phyloP scores from a whole-genome alignment of 2,888 invertebrate genomes.

The Chrysolina haemoptera region DNA sequence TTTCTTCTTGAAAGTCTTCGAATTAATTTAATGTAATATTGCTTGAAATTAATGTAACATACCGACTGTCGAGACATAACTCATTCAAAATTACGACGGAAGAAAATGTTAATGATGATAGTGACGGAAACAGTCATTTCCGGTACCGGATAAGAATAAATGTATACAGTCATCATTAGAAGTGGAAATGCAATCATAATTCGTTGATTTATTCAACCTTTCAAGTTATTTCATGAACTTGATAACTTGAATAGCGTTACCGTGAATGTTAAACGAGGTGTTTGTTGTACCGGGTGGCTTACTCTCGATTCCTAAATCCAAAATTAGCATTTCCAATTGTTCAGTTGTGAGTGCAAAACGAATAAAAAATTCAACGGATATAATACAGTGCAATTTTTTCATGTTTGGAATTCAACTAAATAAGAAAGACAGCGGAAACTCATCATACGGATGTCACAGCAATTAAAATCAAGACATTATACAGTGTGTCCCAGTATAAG shows the following conservation, averaged over 20 bases:
- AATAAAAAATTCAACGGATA: no score
- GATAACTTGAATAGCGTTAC: neutral
- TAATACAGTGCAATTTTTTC: no score
- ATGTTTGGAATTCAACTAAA: no score
- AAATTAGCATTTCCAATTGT: no score
- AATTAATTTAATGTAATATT: neutral
- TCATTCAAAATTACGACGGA: slow-evolving; percentile 4
- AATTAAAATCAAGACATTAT: no score
- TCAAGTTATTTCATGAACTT: slow-evolving; percentile 4
- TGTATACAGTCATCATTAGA: slow-evolving; percentile 13
- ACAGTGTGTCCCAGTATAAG: no score
- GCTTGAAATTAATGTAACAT: neutral
- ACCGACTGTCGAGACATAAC: neutral
- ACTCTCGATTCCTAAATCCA: neutral
- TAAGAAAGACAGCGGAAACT: no score
- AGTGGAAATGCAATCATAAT: slow-evolving; percentile 1
- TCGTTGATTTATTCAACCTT: slow-evolving; percentile 12
- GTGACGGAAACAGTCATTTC: slow-evolving; percentile 18
- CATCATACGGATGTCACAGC: no score
- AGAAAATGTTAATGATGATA: slow-evolving; percentile 21
- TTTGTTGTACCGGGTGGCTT: neutral
- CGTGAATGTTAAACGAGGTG: neutral
- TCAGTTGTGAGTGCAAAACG: no score
- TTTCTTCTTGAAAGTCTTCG: no score
- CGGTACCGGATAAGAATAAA: slow-evolving; percentile 18